phyloP scores from a whole-genome alignment of 1,140 invertebrate genomes.

The Drosophila lacertosa region DNA sequence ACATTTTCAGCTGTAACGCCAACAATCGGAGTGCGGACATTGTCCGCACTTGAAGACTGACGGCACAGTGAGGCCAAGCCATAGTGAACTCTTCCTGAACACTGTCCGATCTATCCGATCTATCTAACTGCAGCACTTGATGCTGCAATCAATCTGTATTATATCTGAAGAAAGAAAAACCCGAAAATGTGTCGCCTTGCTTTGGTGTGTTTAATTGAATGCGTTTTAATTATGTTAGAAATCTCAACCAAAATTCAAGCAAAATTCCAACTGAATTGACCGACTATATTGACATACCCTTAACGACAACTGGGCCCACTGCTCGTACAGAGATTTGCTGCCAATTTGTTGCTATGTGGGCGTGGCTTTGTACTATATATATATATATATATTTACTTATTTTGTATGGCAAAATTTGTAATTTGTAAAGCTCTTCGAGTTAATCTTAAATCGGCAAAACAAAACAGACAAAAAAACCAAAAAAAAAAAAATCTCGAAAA shows the following conservation, averaged over 20 bases:
- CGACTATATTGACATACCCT: slow-evolving; percentile 19
- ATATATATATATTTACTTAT: slow-evolving; percentile 38
- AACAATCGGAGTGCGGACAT: slow-evolving; percentile 3
- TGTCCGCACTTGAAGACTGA: slow-evolving; percentile 6
- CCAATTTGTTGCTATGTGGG: slow-evolving; percentile 36
- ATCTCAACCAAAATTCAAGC: slow-evolving; percentile 71
- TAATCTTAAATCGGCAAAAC: slow-evolving; percentile 13
- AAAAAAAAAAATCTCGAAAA: slow-evolving; percentile 19
- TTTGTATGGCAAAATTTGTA: slow-evolving; percentile 71
- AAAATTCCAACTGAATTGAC: slow-evolving; percentile 23
- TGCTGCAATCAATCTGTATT: background rate
- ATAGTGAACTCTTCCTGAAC: slow-evolving; percentile 4
- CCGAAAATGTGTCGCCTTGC: slow-evolving; percentile 57
- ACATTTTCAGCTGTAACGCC: background rate
- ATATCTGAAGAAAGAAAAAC: no score
- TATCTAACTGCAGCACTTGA: background rate
- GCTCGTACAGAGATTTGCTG: slow-evolving; percentile 36
- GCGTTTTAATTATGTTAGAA: slow-evolving; percentile 78
- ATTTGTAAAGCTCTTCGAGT: slow-evolving; percentile 51
- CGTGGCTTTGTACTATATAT: slow-evolving; percentile 61
- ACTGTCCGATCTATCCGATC: background rate
- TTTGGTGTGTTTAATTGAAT: slow-evolving; percentile 81
- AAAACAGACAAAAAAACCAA: background rate
- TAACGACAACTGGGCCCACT: slow-evolving; percentile 20
- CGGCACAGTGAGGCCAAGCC: slow-evolving; percentile 3